Conservation (phyloP, 2,113 vertebrate genomes). For the Cercocebus atys region DNA sequence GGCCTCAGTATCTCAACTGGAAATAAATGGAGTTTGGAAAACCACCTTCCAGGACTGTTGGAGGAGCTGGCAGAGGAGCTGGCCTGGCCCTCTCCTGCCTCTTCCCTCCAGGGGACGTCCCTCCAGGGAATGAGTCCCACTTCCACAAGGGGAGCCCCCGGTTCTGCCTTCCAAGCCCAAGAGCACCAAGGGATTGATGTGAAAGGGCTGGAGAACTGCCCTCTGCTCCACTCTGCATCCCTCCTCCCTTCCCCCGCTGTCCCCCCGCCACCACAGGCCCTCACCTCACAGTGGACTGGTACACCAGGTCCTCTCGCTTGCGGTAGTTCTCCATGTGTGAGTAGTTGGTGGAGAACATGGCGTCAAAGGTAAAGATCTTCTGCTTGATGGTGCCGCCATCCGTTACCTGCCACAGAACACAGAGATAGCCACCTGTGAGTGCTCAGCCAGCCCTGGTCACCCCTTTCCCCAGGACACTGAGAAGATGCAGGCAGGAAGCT, state of each 20-base stretch:
- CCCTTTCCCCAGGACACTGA: no score
- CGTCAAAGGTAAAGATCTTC: constrained; percentile 96
- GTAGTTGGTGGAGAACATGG: constrained; percentile 94
- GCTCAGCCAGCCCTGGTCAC: fast-evolving
- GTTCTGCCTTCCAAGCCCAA: not conserved
- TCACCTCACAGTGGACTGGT: constrained; percentile 95
- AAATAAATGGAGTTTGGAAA: not conserved
- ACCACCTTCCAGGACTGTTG: not conserved
- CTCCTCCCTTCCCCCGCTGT: not conserved
- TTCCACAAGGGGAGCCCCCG: not conserved
- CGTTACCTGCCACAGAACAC: constrained; percentile 85
- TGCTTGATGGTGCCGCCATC: constrained; percentile 93
- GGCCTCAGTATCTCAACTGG: not conserved
- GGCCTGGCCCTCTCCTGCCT: not conserved
- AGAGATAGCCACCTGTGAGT: not conserved
- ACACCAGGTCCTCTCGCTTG: constrained; percentile 91
- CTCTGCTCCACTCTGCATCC: fast-evolving
- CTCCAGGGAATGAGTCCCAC: fast-evolving
- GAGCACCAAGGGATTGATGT: fast-evolving
- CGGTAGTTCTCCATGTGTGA: constrained; percentile 92
- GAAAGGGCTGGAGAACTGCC: no score
- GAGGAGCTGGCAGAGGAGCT: not conserved
- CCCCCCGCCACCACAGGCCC: not conserved
- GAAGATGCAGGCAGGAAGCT: not conserved
- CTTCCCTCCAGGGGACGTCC: not conserved